Percentiles rank a stretch among this genome's conserved stretches.
phyloP scores from a whole-genome alignment of 64 coral and sea anemone species.

The Porites lutea region DNA sequence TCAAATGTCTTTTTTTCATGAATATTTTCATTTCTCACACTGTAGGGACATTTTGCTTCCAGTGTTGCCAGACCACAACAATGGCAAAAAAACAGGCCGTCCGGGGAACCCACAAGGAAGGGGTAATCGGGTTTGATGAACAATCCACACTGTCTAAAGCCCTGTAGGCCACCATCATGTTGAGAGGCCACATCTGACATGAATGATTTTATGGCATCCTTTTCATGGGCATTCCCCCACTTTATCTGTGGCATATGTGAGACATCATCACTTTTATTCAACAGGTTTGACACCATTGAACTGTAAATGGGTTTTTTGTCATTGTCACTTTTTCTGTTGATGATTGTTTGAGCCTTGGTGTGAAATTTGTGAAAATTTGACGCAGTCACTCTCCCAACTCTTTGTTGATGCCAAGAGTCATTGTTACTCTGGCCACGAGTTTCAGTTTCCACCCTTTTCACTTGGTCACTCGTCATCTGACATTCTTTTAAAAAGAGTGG shows the following conservation, averaged over 20 bases:
- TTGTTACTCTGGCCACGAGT: slow-evolving; percentile 56
- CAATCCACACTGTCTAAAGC: slow-evolving; percentile 59
- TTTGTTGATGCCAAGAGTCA: slow-evolving; percentile 45
- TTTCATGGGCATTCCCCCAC: slow-evolving; percentile 56
- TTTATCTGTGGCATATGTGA: slow-evolving; percentile 63
- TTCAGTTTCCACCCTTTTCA: slow-evolving; percentile 65
- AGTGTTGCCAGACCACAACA: slow-evolving; percentile 49
- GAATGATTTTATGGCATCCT: slow-evolving; percentile 63
- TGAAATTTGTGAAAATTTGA: slow-evolving; percentile 65
- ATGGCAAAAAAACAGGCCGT: slow-evolving; percentile 46
- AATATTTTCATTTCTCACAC: slow-evolving; percentile 17
- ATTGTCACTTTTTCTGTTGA: slow-evolving; percentile 55
- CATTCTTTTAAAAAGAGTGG: slow-evolving; percentile 38
- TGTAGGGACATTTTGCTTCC: slow-evolving; percentile 64
- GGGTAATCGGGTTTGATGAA: slow-evolving; percentile 67
- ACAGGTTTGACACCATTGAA: slow-evolving; percentile 35
- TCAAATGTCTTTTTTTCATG: neutral
- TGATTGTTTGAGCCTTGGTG: slow-evolving; percentile 61
- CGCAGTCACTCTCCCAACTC: slow-evolving; percentile 57
- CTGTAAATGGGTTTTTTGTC: slow-evolving; percentile 33
- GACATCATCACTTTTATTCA: slow-evolving; percentile 47
- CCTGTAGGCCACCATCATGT: slow-evolving; percentile 36
- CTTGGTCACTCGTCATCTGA: slow-evolving; percentile 55
- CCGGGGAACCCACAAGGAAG: slow-evolving; percentile 48
- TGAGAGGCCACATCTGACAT: slow-evolving; percentile 26